Percentiles rank a stretch among this genome's conserved stretches.
Conservation (phyloP, 2,888 invertebrate genomes). For the Lumbricus terrestris region DNA sequence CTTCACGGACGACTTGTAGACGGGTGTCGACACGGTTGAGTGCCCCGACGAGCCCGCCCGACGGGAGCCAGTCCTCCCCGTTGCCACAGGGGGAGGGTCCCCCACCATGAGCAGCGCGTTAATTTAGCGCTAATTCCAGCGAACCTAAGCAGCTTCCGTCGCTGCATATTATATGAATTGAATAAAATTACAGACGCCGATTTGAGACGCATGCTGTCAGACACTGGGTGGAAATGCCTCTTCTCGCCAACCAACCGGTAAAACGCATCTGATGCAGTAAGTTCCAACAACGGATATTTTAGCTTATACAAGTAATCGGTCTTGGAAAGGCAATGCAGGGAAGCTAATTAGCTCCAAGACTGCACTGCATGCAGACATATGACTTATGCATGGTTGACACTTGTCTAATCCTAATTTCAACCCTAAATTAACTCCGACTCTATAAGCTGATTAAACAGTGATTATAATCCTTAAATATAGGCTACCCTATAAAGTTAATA, state of each 20-base stretch:
- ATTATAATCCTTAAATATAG: not conserved
- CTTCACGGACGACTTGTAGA: not conserved
- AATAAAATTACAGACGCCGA: not conserved
- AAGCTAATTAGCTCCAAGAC: too few species aligned
- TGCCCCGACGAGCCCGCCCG: not conserved
- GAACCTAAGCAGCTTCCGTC: not conserved
- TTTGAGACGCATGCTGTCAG: not conserved
- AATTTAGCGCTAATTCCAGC: conserved; percentile 3
- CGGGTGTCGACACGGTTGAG: not conserved
- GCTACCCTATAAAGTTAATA: too few species aligned
- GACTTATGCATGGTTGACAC: not conserved
- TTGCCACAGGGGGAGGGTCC: not conserved
- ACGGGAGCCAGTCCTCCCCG: not conserved
- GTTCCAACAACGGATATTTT: not conserved
- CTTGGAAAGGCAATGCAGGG: too few species aligned
- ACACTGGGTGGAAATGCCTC: not conserved
- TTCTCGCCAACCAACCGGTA: not conserved
- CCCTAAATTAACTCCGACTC: too few species aligned
- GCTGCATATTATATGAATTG: not conserved
- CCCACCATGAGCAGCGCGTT: not conserved
- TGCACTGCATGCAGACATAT: too few species aligned
- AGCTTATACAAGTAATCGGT: not conserved
- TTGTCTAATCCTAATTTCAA: not conserved
- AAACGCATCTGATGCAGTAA: not conserved
- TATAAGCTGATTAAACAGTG: not conserved